A percentile compares a stretch with the other conserved stretches of the same genome.
phyloP scores from a whole-genome alignment of 2,888 invertebrate genomes.

The Trypoxylon attenuatum region DNA sequence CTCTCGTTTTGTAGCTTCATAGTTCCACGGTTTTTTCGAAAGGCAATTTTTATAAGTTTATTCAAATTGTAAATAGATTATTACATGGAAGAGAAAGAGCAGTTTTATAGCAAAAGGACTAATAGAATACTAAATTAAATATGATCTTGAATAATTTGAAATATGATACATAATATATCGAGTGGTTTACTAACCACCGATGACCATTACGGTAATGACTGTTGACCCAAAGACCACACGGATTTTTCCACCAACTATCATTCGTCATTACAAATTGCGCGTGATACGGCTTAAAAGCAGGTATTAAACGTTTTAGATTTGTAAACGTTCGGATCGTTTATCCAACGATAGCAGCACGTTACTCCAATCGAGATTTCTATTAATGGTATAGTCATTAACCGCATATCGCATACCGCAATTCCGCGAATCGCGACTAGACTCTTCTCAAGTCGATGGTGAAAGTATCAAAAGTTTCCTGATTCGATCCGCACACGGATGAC shows the following conservation, averaged over 20 bases:
- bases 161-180: neutral
- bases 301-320: neutral
- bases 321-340: neutral
- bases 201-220: neutral
- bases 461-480: constrained; percentile 46
- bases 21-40: too few species aligned
- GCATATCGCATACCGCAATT: constrained; percentile 15
- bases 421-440: constrained; percentile 31
- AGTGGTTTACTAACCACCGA: neutral
- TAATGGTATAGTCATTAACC: neutral
- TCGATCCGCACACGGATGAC: constrained; percentile 29
- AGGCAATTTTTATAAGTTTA: too few species aligned
- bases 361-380: neutral
- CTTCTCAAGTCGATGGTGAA: constrained; percentile 38
- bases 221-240: neutral
- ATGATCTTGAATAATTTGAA: neutral
- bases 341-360: neutral
- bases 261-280: neutral
- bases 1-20: too few species aligned
- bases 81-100: too few species aligned
- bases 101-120: too few species aligned
- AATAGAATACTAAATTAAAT: too few species aligned
- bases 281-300: neutral
- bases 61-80: too few species aligned
- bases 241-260: neutral